A percentile compares a stretch with the other conserved stretches of the same genome.
Evolutionary conservation across 2,113 vertebrate species (phyloP).

Genomic region (Lanius collurio): DNA sequence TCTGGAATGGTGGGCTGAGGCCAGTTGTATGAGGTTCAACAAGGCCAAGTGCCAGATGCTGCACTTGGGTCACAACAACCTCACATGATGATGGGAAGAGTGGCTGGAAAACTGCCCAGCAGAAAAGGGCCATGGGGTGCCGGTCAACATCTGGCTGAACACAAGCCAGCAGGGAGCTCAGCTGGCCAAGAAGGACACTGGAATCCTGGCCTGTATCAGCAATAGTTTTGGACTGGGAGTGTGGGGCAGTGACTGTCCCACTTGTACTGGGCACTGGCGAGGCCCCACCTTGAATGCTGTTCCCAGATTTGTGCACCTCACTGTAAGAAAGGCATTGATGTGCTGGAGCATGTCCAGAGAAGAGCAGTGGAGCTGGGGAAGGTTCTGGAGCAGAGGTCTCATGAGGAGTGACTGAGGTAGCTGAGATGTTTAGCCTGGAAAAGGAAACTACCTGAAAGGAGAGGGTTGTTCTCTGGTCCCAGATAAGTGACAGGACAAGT

Average conservation of each 20-base stretch:
- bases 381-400: not conserved
- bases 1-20: not conserved
- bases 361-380: not conserved
- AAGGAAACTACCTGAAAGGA: not conserved
- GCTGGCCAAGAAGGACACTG: not conserved
- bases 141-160: not conserved
- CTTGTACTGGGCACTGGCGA: not conserved
- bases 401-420: not conserved
- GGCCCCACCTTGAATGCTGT: not conserved
- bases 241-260: rapidly evolving
- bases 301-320: not conserved
- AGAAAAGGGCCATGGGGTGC: not conserved
- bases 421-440: not conserved
- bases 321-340: not conserved
- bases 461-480: rapidly evolving
- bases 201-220: not conserved
- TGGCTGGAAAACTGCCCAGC: not conserved
- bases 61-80: not conserved
- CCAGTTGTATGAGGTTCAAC: not conserved
- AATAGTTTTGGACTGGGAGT: not conserved
- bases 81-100: not conserved
- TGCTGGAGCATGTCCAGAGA: not conserved
- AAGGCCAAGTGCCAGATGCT: not conserved
- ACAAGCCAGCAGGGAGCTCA: not conserved
- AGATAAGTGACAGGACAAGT: not conserved